Base-by-base conservation (phyloP, 2,797 vertebrate genomes). In the Propithecus deckenii region DNA sequence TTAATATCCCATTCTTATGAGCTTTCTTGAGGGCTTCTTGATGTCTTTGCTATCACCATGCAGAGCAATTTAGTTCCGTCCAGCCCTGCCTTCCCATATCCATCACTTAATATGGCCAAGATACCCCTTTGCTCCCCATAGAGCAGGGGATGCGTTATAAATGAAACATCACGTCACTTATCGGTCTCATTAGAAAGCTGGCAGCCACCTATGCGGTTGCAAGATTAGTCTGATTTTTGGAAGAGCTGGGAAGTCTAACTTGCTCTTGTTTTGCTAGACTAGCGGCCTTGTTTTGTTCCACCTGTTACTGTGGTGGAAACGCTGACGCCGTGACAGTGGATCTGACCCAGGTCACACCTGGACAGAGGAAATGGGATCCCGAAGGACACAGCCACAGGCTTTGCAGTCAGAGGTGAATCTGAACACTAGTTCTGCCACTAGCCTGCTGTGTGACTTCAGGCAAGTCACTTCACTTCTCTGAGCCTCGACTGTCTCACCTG, bases 331-430 rank as follows among this genome's bases (percentile, higher is more conserved):
- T 4, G 20, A 20, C 5, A 8, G 38, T 4, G 28, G 9, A 25
- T 11, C 38, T 25, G 57, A 67, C 43, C 30, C 67, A 52, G 20
- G 20, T 86, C 43, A 17, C 0, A 81, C 23, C 18, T 10, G 10
- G 84, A 74, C 23, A 50, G 43, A 57, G 52, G 63, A 80, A 71
- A 79, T 3, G 30, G 50, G 57, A 17, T 57, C 71, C 63, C 18
- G 23, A 69, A 46, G 57, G 28, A 65, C n/a, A 67, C 32, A 8
- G 4, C 35, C 14, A 2, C 2, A 85, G 35, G 59, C 79, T 61
- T 20, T 50, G 86, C 80, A 75, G 86, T 93, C 83, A 18, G 38
- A 79, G 20, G 57, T 28, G 9, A 76, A 57, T 18, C 46, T 84
- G 52, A 95, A 76, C 18, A 35, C 50, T 15, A 84, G 80, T 43